phyloP scores from a whole-genome alignment of 2,113 vertebrate genomes.

The Atrichornis clamosus region DNA sequence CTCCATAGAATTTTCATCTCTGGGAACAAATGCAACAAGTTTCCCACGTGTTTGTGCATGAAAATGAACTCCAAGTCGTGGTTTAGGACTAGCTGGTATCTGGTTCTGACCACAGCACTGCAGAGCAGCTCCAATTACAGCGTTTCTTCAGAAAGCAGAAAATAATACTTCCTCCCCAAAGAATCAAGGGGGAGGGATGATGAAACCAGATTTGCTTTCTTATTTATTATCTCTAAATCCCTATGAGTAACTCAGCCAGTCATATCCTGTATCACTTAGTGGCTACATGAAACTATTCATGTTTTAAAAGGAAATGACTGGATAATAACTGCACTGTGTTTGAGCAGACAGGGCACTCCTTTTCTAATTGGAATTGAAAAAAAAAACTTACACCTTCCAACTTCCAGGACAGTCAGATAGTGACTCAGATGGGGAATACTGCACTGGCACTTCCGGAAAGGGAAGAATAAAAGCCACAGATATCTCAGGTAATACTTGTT shows the following conservation, averaged over 20 bases:
- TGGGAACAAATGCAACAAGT: neutral
- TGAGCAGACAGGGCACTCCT: neutral
- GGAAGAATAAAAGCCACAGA: neutral
- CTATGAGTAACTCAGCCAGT: slow-evolving; percentile 27
- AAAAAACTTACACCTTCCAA: neutral
- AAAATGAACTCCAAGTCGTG: neutral
- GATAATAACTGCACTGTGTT: neutral
- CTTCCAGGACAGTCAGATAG: neutral
- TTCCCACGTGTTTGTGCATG: neutral
- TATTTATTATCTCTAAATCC: slow-evolving; percentile 8
- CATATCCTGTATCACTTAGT: slow-evolving; percentile 48
- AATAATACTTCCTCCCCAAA: neutral
- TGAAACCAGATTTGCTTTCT: neutral
- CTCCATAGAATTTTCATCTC: neutral
- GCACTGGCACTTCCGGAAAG: neutral
- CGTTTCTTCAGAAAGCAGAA: neutral
- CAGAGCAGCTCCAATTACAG: neutral
- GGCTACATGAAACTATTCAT: neutral
- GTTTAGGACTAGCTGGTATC: neutral
- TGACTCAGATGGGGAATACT: neutral
- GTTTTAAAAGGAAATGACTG: neutral
- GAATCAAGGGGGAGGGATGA: neutral
- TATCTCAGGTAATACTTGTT: neutral
- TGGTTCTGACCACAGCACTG: neutral
- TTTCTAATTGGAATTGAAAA: neutral